Conservation (phyloP, 2,888 invertebrate species). For the Xestia c-nigrum region DNA sequence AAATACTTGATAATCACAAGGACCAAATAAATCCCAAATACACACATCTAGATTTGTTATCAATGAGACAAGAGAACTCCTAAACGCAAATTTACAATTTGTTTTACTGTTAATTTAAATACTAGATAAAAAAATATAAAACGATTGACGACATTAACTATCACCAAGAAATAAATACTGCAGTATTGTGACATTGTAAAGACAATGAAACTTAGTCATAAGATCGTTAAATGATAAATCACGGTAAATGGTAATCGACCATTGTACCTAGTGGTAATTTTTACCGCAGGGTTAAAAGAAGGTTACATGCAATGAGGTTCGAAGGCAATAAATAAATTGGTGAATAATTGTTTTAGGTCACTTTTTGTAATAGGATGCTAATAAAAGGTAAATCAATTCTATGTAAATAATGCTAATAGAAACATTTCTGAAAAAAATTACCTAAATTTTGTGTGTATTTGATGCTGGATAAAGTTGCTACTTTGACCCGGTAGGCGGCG, state of each 20-base stretch:
- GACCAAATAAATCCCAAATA: not conserved
- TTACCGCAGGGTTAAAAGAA: slow-evolving; percentile 42
- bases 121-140: not conserved
- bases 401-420: not conserved
- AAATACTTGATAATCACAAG: not conserved
- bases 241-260: slow-evolving; percentile 31
- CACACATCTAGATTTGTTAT: not conserved
- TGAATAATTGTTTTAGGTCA: slow-evolving; percentile 23
- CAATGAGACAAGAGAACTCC: not conserved
- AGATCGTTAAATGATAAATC: slow-evolving; percentile 15
- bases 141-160: not conserved
- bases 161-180: not conserved
- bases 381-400: not conserved
- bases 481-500: not conserved
- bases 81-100: not conserved
- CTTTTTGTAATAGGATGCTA: slow-evolving; percentile 24
- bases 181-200: slow-evolving; percentile 6
- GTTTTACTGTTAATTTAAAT: not conserved
- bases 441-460: not conserved
- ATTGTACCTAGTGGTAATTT: slow-evolving; percentile 44
- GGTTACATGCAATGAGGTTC: slow-evolving; percentile 19
- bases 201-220: slow-evolving; percentile 46
- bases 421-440: not conserved
- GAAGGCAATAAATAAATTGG: slow-evolving; percentile 5
- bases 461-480: not conserved